These are phyloP conservation scores for Drosophila simulans DNA, from an alignment of 1,140 invertebrate genomes.

Conservation along the genomic window DNA sequence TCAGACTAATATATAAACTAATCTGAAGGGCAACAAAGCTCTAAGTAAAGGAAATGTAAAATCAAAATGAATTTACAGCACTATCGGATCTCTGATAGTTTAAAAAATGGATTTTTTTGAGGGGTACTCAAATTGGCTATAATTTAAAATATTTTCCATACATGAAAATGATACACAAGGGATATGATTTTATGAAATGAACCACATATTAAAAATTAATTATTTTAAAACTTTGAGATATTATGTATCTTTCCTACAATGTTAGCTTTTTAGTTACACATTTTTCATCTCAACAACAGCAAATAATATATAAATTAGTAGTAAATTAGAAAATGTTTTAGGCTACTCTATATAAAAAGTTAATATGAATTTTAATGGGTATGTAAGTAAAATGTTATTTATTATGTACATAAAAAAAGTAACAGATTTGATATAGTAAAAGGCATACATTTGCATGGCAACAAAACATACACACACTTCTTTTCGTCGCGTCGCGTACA, in stretches of 20 bases:
- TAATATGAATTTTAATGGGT: conserved; percentile 9
- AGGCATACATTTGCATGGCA: conserved; percentile 80
- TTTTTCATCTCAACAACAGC: background rate
- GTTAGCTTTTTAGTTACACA: background rate
- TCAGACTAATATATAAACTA: background rate
- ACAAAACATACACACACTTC: conserved; percentile 81
- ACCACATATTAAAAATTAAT: no score
- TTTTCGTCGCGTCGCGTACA: conserved; percentile 37
- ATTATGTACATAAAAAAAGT: conserved; percentile 47
- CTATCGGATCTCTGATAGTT: background rate
- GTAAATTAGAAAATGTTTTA: background rate
- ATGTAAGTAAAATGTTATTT: conserved; percentile 3
- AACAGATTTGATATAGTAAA: conserved; percentile 64
- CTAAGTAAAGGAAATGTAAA: background rate
- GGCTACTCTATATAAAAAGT: background rate
- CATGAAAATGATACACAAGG: background rate
- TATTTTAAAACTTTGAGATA: no score
- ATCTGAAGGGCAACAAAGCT: background rate
- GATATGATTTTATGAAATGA: background rate
- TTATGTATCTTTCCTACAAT: no score
- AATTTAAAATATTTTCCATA: no score
- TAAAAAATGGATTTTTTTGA: no score
- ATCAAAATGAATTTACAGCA: conserved; percentile 4
- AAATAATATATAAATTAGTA: conserved; percentile 30
- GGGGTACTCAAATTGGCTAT: background rate